Evolutionary conservation across 2,888 invertebrate genomes (phyloP).

Genomic region (Phania funesta): DNA sequence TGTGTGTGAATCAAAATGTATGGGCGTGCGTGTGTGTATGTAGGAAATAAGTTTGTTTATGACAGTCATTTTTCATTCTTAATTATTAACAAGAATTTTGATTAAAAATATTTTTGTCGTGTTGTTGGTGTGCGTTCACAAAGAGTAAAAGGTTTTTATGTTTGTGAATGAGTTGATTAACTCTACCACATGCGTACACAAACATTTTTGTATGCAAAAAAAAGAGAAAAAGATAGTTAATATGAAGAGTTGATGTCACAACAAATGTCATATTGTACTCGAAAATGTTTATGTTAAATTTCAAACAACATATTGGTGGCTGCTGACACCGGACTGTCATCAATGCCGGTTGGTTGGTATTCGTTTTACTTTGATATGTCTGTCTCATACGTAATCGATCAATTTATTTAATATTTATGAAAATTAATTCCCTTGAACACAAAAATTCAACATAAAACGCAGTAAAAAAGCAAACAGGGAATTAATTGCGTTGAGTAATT

Average conservation of each 20-base stretch:
- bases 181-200: conserved; percentile 3
- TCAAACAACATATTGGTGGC: conserved; percentile 19
- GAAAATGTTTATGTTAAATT: conserved; percentile 10
- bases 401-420: conserved; percentile 65
- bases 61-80: conserved; percentile 74
- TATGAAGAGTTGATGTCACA: conserved; percentile 12
- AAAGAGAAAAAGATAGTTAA: not conserved
- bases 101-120: conserved; percentile 73
- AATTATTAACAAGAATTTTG: conserved; percentile 79
- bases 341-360: conserved; percentile 24
- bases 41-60: conserved; percentile 27
- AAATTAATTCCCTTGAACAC: conserved; percentile 46
- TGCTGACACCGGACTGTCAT: conserved; percentile 49
- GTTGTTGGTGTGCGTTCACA: not conserved
- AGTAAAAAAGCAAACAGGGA: not conserved
- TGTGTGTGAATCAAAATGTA: not conserved
- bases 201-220: not conserved
- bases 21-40: not conserved
- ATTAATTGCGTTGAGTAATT: conserved; percentile 53
- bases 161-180: conserved; percentile 35
- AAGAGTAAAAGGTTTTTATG: not conserved
- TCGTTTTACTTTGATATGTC: not conserved
- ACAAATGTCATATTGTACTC: conserved; percentile 22
- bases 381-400: conserved; percentile 53
- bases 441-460: conserved; percentile 9